phyloP scores from a whole-genome alignment of 2,888 invertebrate species.

The Dinocampus coccinellae region DNA sequence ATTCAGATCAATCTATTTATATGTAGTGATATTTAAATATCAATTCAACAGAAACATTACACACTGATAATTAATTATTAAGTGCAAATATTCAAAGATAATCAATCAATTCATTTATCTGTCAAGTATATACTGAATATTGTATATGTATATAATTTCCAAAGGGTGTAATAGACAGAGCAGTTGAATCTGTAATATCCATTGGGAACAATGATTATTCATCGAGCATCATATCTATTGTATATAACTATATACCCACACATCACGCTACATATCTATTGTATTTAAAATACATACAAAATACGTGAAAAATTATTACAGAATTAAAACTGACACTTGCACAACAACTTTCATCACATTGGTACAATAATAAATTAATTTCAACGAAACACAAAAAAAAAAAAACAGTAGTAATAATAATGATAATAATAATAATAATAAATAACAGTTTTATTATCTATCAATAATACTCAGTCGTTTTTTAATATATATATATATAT shows the following conservation, averaged over 20 bases:
- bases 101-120: background rate
- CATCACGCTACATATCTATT: too few species aligned
- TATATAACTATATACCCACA: background rate
- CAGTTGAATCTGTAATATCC: slow-evolving; percentile 1
- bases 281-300: too few species aligned
- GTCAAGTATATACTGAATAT: background rate
- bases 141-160: background rate
- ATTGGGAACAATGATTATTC: slow-evolving; percentile 11
- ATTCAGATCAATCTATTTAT: background rate
- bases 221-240: background rate
- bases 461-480: too few species aligned
- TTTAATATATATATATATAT: too few species aligned
- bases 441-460: too few species aligned
- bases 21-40: background rate
- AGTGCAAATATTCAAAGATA: background rate
- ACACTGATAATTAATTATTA: too few species aligned
- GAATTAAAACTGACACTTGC: background rate
- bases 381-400: too few species aligned
- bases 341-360: background rate
- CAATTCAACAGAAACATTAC: too few species aligned
- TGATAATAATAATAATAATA: too few species aligned
- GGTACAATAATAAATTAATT: background rate
- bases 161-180: background rate
- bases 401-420: too few species aligned
- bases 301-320: background rate